phyloP scores from a whole-genome alignment of 2,888 invertebrate genomes.

The Encarsia formosa region DNA sequence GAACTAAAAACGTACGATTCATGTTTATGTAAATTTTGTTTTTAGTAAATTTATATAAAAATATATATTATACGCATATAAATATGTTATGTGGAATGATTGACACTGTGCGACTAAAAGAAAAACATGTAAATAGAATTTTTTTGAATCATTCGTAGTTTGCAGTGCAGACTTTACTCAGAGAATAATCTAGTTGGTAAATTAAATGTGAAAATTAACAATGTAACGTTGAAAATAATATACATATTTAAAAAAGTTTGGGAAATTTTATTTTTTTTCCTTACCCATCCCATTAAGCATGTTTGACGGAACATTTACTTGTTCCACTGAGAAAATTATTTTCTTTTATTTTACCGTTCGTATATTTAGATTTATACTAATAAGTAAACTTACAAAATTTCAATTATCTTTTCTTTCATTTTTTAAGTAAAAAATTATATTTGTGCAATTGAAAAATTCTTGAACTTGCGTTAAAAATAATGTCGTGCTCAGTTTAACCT shows the following conservation, averaged over 20 bases:
- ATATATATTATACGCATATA: slow-evolving; percentile 22
- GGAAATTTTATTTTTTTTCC: background rate
- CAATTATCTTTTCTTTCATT: no score
- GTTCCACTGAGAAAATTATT: background rate
- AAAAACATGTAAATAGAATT: slow-evolving; percentile 23
- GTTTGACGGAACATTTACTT: no score
- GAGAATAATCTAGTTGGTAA: slow-evolving; percentile 23
- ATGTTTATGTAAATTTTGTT: slow-evolving; percentile 13
- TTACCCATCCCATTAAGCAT: background rate
- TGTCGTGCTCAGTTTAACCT: no score
- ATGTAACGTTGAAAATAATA: slow-evolving; percentile 27
- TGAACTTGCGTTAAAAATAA: no score
- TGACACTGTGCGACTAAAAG: slow-evolving; percentile 18
- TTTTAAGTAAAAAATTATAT: no score
- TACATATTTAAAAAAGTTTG: slow-evolving; percentile 22
- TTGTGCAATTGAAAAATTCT: no score
- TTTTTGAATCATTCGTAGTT: slow-evolving; percentile 27
- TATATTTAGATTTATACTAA: no score
- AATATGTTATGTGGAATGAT: slow-evolving; percentile 18
- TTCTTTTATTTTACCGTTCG: no score
- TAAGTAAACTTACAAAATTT: no score
- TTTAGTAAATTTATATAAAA: slow-evolving; percentile 17
- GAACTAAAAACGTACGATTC: background rate
- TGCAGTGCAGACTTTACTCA: slow-evolving; percentile 26
- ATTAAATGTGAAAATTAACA: slow-evolving; percentile 24